phyloP scores from a whole-genome alignment of 2,113 vertebrate genomes.

The Athene cunicularia region DNA sequence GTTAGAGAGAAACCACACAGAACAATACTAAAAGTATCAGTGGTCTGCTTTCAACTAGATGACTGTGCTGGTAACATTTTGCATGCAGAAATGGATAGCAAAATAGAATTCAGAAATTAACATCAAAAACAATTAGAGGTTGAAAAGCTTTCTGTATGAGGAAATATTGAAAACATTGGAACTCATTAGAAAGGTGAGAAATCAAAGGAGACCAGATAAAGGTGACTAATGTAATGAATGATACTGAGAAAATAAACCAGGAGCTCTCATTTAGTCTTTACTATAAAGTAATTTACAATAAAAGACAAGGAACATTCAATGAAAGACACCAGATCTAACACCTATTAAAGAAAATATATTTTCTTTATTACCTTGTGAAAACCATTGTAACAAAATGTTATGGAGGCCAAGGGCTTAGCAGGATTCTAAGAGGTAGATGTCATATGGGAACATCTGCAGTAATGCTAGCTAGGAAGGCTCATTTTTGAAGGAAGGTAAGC shows the following conservation, averaged over 20 bases:
- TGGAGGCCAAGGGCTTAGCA: neutral
- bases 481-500: neutral
- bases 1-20: neutral
- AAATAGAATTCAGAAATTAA: neutral
- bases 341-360: neutral
- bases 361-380: conserved; percentile 5
- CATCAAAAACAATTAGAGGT: neutral
- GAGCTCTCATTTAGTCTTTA: neutral
- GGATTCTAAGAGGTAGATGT: neutral
- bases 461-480: neutral
- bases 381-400: neutral
- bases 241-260: neutral
- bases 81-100: neutral
- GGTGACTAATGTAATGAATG: neutral
- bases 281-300: neutral
- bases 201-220: neutral
- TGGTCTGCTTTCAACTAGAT: neutral
- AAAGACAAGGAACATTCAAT: neutral
- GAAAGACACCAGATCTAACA: neutral
- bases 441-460: neutral
- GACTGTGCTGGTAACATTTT: neutral
- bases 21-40: neutral
- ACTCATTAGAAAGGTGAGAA: neutral
- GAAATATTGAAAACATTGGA: neutral
- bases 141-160: neutral